Evolutionary conservation across 2,797 vertebrate species (phyloP).

Genomic region (Sparus aurata): DNA sequence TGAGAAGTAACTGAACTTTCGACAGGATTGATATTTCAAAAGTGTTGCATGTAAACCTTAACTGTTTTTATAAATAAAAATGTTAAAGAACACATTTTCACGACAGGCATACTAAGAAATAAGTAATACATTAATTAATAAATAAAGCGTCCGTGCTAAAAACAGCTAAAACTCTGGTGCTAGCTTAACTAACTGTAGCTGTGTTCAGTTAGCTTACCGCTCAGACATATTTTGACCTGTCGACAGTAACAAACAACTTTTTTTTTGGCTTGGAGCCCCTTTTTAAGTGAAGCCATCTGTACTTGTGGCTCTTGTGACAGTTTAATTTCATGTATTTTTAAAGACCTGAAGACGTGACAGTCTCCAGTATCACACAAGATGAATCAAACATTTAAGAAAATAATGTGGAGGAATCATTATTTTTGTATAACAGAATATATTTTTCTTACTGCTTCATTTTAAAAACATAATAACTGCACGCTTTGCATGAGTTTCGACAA

Average conservation of each 20-base stretch:
- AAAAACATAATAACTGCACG: background rate
- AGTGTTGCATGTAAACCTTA: background rate
- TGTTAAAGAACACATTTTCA: background rate
- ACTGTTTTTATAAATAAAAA: background rate
- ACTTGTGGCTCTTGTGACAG: background rate
- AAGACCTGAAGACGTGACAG: background rate
- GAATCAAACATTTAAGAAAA: too few relatives aligned
- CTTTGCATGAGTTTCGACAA: slow-evolving; percentile 5
- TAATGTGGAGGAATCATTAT: background rate
- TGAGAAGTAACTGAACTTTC: background rate
- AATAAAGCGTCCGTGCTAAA: background rate
- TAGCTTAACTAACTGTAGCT: background rate
- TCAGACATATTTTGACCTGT: background rate
- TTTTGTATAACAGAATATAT: background rate
- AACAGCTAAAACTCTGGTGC: background rate
- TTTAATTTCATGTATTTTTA: background rate
- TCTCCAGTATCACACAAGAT: background rate
- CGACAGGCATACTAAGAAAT: background rate
- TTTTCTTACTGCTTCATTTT: background rate
- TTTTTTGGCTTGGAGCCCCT: background rate
- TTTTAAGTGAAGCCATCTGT: background rate
- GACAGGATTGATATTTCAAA: background rate
- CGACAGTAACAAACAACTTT: background rate
- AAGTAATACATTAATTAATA: background rate
- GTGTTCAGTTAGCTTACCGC: background rate